A percentile compares a stretch with the other conserved stretches of the same genome.
These are phyloP conservation scores for Eolophus roseicapilla DNA, from an alignment of 2,113 vertebrate species.

Conservation along the genomic window DNA sequence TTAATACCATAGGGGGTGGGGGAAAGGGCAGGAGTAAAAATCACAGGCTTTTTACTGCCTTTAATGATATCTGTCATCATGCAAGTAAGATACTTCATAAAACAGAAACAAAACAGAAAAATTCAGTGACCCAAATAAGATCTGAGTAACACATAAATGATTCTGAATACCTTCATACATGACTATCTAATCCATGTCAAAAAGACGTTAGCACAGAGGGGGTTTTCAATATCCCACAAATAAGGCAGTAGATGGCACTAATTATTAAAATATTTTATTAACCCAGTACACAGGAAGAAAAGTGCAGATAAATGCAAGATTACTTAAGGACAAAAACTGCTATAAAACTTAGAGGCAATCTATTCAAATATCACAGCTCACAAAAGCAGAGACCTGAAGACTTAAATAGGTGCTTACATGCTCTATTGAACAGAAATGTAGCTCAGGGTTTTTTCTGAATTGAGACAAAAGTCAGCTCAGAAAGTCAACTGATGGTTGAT, in stretches of 20 bases:
- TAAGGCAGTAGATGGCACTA: neutral
- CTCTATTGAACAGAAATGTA: neutral
- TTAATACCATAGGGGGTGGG: neutral
- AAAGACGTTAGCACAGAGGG: neutral
- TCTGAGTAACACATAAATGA: neutral
- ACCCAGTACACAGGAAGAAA: neutral
- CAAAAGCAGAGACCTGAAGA: neutral
- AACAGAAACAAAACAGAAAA: neutral
- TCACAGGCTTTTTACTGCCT: neutral
- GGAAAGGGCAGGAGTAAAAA: neutral
- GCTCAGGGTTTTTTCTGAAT: neutral
- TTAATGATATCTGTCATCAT: neutral
- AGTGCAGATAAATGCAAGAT: neutral
- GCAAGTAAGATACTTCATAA: neutral
- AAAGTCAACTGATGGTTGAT: slow-evolving; percentile 16
- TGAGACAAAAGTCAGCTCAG: neutral
- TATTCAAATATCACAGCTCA: neutral
- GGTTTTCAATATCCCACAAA: neutral
- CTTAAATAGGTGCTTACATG: neutral
- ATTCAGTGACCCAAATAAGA: neutral
- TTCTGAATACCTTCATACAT: neutral
- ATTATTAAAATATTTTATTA: neutral
- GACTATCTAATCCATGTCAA: fast-evolving
- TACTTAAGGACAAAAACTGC: neutral
- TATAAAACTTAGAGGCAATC: neutral